Evolutionary conservation across 2,797 vertebrate genomes (phyloP), one percentile per base, ranked within the genome.

Genomic region (Falco concolor): DNA sequence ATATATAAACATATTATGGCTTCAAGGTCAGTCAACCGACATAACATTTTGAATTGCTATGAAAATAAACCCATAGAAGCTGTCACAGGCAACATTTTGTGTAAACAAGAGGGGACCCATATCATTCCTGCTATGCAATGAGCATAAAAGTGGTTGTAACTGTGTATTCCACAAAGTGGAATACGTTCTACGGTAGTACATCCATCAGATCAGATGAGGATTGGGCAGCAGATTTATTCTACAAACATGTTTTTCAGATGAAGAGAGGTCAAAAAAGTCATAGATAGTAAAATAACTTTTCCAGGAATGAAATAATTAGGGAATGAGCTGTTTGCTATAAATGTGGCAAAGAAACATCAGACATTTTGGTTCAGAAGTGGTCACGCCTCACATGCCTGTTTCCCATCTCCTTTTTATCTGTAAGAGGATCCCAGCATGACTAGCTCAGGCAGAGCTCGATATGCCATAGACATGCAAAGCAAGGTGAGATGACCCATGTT

Each of bases 11-110:
- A 12, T 1, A 7, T 8, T 3, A 6, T 1, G 4, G 32, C 25
- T 69, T 25, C 84, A 50, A 59, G 12, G 32, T 36, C 0, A 0
- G 0, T 23, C 23, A 59, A 21, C 18, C 25, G 44, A 32, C 11
- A 4, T 23, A 30, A 18, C 7, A 7, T 34, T 60, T 30, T n/a
- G 24, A 65, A 19, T 6, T 75, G 42, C 57, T 47, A 6, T 22
- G 8, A 47, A 53, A 59, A 86, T 34, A 72, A 80, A 40, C 6
- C 4, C 6, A 1, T 1, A 23, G 38, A 56, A 54, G 28, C 17
- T n/a, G 16, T 27, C 28, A 12, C 63, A 40, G 47, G 24, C 3
- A 44, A 21, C 2, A 2, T 30, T 59, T 50, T 22, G 30, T 49
- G 68, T 36, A 13, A 72, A 44, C 6, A n/a, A 28, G 54, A 15